Conservation (phyloP, 2,797 vertebrate species). For the Streptopelia turtur region DNA sequence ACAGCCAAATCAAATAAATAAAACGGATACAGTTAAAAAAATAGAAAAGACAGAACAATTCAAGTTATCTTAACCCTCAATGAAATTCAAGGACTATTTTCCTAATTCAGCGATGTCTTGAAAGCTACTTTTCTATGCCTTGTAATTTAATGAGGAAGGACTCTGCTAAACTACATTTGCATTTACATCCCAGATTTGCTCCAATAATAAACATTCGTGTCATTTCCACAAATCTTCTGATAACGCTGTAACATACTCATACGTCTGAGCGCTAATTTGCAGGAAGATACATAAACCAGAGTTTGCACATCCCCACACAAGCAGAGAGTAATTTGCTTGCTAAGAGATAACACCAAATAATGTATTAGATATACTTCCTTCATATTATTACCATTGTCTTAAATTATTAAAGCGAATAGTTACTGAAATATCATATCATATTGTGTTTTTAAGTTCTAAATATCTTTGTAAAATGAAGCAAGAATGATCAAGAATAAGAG, state of each 20-base stretch:
- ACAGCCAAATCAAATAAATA: neutral
- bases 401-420: neutral
- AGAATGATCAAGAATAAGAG: neutral
- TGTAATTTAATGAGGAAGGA: neutral
- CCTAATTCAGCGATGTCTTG: neutral
- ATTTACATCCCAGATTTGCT: neutral
- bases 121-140: neutral
- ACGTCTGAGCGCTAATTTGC: neutral
- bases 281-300: neutral
- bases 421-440: neutral
- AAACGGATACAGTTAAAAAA: neutral
- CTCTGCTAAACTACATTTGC: neutral
- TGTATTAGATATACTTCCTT: neutral
- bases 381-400: neutral
- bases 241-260: neutral
- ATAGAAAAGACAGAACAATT: neutral
- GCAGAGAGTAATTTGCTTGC: neutral
- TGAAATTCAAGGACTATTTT: neutral
- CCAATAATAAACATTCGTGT: neutral
- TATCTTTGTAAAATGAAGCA: neutral
- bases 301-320: neutral
- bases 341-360: neutral
- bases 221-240: neutral
- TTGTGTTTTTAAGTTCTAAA: neutral
- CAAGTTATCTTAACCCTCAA: neutral